Evolutionary conservation across 2,797 vertebrate species (phyloP).

Genomic region (Silurus lanzhouensis): DNA sequence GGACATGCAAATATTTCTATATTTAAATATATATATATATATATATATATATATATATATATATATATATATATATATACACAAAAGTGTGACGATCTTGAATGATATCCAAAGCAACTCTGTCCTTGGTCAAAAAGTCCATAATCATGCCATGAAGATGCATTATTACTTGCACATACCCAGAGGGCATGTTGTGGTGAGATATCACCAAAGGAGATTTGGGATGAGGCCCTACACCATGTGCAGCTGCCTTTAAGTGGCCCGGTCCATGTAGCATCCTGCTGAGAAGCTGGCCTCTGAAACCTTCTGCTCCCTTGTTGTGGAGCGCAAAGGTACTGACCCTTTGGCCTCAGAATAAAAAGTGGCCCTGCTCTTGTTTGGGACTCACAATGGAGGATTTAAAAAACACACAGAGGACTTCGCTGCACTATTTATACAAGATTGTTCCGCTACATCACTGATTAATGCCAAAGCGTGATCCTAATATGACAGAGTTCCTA

Average conservation of each 20-base stretch:
- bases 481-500: neutral
- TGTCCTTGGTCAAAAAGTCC: neutral
- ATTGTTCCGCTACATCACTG: constrained; percentile 33
- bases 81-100: neutral
- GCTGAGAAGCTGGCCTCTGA: constrained; percentile 59
- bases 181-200: constrained; percentile 58
- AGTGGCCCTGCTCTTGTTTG: constrained; percentile 53
- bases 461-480: neutral
- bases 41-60: neutral
- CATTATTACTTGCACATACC: constrained; percentile 59
- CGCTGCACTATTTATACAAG: neutral
- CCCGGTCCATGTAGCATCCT: constrained; percentile 63
- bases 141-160: neutral
- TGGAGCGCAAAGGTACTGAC: constrained; percentile 64
- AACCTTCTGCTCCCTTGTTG: constrained; percentile 69
- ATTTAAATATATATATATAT: neutral
- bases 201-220: constrained; percentile 43
- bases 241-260: constrained; percentile 68
- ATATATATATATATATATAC: neutral
- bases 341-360: constrained; percentile 54
- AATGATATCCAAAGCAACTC: neutral
- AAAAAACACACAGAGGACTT: neutral
- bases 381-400: constrained; percentile 29
- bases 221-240: neutral
- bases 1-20: constrained; percentile 25